These are phyloP conservation scores for Shinisaurus crocodilurus DNA, from an alignment of 2,113 vertebrate species.

Conservation along the genomic window DNA sequence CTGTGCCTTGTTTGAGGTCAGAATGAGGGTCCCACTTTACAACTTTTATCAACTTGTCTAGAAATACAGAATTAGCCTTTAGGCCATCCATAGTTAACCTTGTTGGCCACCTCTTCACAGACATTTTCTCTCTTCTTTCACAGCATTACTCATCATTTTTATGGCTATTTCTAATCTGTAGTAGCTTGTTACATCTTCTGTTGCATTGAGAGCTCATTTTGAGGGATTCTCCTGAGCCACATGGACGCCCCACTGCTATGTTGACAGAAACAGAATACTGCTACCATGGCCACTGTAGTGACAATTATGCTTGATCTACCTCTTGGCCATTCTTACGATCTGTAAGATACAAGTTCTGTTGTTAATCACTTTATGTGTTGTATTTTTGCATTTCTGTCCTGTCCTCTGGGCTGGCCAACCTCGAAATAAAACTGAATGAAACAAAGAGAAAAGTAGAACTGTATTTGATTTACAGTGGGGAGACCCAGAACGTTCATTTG, in stretches of 20 bases:
- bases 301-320: no score
- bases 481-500: neutral
- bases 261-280: neutral
- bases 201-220: neutral
- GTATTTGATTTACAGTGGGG: neutral
- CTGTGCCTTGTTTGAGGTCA: neutral
- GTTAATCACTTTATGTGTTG: no score
- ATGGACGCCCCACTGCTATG: neutral
- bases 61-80: neutral
- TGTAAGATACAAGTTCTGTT: no score
- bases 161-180: neutral
- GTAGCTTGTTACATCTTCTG: neutral
- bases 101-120: neutral
- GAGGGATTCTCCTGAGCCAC: neutral
- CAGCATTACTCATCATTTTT: neutral
- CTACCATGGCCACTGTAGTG: neutral
- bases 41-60: neutral
- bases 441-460: neutral
- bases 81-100: neutral
- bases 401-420: neutral
- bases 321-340: no score
- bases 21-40: neutral
- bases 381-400: neutral
- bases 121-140: neutral
- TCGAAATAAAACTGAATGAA: neutral